Evolutionary conservation across 2,797 vertebrate genomes (phyloP), one percentile per base, ranked within the genome.

Genomic region (Oceanodroma leucorhoa): DNA sequence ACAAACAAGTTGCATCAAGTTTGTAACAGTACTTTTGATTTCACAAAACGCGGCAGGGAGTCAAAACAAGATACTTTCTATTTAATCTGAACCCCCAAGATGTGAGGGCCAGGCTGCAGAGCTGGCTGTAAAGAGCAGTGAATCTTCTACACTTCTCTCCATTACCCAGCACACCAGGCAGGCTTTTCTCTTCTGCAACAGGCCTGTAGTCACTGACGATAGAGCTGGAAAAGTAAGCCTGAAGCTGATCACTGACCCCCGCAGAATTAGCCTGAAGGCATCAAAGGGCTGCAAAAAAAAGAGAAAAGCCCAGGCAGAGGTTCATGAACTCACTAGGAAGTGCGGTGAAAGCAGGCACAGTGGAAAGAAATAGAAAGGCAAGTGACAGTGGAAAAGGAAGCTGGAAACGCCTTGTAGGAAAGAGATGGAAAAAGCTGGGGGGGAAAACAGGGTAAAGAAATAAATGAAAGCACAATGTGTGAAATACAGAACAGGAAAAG

Each of bases 1-100:
- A 91, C 60, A 84, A 65, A 83, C 91, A 96, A 90, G 94, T 93
- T 95, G 92, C 89, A 84, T 89, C 94, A 96, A 64, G 70, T 93
- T 82, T 83, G 89, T 89, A 92, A 94, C 88, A 90, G 92, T 50
- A 84, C 71, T 81, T 76, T 8, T 86, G 80, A 93, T 95, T 93
- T 94, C 93, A 88, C 85, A 95, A 95, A 95, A 92, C 2, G 0
- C 6, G 0, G 9, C 76, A 69, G 29, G 62, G 78, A 85, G 69
- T 91, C 87, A 85, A 92, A 92, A 45, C 89, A 91, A 91, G 61
- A 17, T 29, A 57, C 15, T 79, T 91, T 86, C 55, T 87, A 38
- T 53, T 67, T 64, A 64, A 89, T 36, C 27, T 72, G 62, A 89
- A 77, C 48, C 53, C 48, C 17, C 21, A 64, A 67, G 3, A 64